Evolutionary conservation across 2,888 invertebrate genomes (phyloP).

Genomic region (Nemapogon koenigi): DNA sequence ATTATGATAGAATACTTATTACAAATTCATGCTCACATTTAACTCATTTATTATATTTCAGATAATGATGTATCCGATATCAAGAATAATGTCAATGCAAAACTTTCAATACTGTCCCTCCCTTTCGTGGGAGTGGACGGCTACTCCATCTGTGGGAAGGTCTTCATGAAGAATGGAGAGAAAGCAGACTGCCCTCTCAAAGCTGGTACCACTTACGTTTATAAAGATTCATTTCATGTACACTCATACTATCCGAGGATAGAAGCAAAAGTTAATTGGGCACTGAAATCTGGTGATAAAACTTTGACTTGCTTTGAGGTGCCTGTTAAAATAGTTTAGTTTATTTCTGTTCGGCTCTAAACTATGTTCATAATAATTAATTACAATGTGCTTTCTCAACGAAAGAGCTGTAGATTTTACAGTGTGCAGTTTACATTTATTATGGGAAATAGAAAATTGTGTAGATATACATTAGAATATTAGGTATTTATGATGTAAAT

Average conservation of each 20-base stretch:
- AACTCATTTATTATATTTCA: no score
- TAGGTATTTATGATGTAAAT: no score
- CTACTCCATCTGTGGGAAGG: constrained; percentile 68
- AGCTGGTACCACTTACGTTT: constrained; percentile 71
- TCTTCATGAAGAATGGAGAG: constrained; percentile 63
- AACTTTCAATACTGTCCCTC: constrained; percentile 66
- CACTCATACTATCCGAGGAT: constrained; percentile 54
- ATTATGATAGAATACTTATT: no score
- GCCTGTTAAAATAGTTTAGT: constrained; percentile 67
- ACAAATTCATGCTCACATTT: no score
- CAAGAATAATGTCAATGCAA: constrained; percentile 68
- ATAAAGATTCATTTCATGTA: constrained; percentile 70
- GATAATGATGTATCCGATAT: constrained; percentile 59
- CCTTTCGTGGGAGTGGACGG: constrained; percentile 83
- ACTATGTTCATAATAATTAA: no score
- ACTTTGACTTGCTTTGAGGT: constrained; percentile 72
- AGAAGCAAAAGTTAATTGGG: constrained; percentile 69
- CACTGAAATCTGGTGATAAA: constrained; percentile 45
- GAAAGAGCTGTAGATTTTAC: no score
- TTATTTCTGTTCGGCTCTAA: no score
- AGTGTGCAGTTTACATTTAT: no score
- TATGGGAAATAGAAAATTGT: no score
- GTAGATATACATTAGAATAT: no score
- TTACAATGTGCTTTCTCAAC: no score
- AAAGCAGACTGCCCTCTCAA: constrained; percentile 72